Percentiles rank a stretch among this genome's conserved stretches.
phyloP scores from a whole-genome alignment of 2,113 vertebrate species.

The Dicentrarchus labrax region DNA sequence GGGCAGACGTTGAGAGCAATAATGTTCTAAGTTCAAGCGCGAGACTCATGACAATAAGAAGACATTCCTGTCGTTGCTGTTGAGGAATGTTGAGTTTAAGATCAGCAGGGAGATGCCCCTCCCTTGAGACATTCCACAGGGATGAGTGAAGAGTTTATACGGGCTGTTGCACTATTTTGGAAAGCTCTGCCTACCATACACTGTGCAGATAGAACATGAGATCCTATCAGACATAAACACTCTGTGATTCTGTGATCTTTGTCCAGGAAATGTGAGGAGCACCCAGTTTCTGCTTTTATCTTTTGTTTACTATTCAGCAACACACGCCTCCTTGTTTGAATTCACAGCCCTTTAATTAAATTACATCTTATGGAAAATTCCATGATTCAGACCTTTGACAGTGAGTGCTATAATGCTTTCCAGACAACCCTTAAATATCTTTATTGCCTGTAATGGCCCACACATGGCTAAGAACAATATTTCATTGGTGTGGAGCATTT shows the following conservation, averaged over 20 bases:
- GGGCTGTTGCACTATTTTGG: not conserved
- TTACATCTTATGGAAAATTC: constrained; percentile 62
- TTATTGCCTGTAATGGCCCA: constrained; percentile 32
- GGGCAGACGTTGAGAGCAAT: not conserved
- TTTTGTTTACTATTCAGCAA: not conserved
- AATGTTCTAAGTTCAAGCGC: constrained; percentile 17
- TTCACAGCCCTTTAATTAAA: constrained; percentile 36
- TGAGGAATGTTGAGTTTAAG: constrained; percentile 66
- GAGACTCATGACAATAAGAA: constrained; percentile 8
- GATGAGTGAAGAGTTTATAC: constrained; percentile 36
- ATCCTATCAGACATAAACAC: not conserved
- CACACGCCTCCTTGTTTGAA: constrained; percentile 16
- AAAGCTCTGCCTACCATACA: not conserved
- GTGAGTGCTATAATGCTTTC: constrained; percentile 26
- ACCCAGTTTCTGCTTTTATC: not conserved
- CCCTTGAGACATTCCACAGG: constrained; percentile 62
- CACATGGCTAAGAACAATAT: constrained; percentile 41
- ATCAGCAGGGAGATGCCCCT: constrained; percentile 46
- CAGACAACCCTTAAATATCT: constrained; percentile 53
- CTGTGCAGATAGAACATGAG: not conserved
- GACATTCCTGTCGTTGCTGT: constrained; percentile 50
- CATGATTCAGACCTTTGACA: constrained; percentile 37
- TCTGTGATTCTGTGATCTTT: not conserved
- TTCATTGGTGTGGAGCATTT: constrained; percentile 29
- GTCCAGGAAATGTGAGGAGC: not conserved